phyloP scores from a whole-genome alignment of 92 coral and sea anemone genomes.

The Blastomussa wellsi region DNA sequence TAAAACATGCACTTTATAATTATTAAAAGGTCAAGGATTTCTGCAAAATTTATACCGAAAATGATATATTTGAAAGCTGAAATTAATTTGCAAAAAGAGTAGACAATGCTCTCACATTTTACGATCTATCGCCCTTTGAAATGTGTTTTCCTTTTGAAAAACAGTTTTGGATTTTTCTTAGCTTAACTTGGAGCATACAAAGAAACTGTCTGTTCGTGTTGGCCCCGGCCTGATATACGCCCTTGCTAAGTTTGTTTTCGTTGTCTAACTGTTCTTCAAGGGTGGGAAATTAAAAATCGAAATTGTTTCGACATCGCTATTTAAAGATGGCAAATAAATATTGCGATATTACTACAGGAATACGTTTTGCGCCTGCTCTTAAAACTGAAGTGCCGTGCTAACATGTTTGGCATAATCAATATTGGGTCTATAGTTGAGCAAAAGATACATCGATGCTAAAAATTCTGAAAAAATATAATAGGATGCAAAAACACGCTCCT shows the following conservation, averaged over 20 bases:
- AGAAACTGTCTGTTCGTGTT: not conserved
- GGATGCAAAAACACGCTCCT: not conserved
- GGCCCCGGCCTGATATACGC: not conserved
- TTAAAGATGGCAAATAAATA: not conserved
- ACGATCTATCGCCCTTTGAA: not conserved
- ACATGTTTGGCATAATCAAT: not conserved
- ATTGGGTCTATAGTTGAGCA: not conserved
- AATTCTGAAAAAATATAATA: not conserved
- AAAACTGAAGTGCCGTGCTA: not conserved
- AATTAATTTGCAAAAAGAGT: not conserved
- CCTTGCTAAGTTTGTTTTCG: not conserved
- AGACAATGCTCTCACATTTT: not conserved
- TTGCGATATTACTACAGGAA: not conserved
- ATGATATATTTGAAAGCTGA: not conserved
- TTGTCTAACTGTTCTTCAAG: not conserved
- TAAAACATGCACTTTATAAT: not conserved
- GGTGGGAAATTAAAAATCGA: not conserved
- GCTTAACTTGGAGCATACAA: not conserved
- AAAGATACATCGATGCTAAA: not conserved
- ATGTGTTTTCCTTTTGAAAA: not conserved
- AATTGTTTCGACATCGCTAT: not conserved
- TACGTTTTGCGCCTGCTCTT: constrained; percentile 2
- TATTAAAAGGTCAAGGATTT: not conserved
- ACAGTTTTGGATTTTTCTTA: not conserved
- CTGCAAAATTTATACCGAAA: not conserved